These are phyloP conservation scores for Elgaria multicarinata DNA, from an alignment of 2,113 vertebrate genomes.

Conservation along the genomic window DNA sequence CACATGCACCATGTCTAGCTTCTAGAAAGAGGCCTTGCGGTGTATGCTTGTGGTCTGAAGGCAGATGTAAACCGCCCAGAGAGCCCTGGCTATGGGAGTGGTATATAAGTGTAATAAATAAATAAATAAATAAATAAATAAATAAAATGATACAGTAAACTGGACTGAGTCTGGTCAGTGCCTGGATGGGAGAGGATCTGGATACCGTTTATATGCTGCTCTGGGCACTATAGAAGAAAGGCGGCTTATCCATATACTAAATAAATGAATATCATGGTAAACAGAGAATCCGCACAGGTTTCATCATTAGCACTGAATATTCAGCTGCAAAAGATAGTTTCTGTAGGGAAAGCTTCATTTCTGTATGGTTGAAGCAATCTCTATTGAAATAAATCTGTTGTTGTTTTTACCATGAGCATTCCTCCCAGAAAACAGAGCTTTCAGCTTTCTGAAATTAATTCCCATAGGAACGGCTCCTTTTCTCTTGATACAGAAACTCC, in stretches of 20 bases:
- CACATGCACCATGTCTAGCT: background rate
- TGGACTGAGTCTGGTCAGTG: background rate
- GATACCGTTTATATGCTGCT: background rate
- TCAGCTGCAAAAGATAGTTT: background rate
- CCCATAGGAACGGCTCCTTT: constrained; percentile 53
- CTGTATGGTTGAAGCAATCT: background rate
- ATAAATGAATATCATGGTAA: background rate
- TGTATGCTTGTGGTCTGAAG: background rate
- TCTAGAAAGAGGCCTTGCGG: background rate
- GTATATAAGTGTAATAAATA: too few relatives aligned
- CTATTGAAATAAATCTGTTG: constrained; percentile 3
- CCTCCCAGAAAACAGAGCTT: background rate
- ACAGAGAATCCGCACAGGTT: background rate
- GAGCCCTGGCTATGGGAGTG: too few relatives aligned
- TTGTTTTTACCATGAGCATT: background rate
- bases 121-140: too few relatives aligned
- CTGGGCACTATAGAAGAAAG: background rate
- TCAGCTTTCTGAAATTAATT: constrained; percentile 59
- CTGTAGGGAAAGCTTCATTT: background rate
- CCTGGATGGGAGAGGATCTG: background rate
- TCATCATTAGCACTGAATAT: constrained; percentile 4
- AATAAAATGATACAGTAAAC: background rate
- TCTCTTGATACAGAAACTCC: constrained; percentile 11
- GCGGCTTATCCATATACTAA: background rate
- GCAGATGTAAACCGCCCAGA: too few relatives aligned